A percentile compares a stretch with the other conserved stretches of the same genome.
Evolutionary conservation across 2,888 invertebrate species (phyloP).

Genomic region (Frankliniella intonsa): DNA sequence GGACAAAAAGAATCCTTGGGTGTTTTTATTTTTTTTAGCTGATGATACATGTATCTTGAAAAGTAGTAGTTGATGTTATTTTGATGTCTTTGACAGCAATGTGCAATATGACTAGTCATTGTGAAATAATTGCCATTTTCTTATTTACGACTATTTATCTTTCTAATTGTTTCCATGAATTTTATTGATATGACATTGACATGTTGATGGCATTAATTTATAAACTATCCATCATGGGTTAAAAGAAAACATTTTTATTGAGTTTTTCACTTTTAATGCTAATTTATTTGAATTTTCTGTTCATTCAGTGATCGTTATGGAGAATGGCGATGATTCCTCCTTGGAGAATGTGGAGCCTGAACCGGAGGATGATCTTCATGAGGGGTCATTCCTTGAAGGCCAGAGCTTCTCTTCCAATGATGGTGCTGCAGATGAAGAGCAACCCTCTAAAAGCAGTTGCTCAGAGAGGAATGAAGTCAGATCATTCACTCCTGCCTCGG

Average conservation of each 20-base stretch:
- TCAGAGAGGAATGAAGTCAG: neutral
- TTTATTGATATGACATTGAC: neutral
- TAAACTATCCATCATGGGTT: neutral
- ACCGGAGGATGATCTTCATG: conserved; percentile 1
- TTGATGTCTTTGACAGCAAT: neutral
- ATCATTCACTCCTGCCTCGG: neutral
- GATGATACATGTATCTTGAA: neutral
- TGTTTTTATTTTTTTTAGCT: neutral
- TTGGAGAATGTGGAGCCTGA: conserved; percentile 13
- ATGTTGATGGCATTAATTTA: neutral
- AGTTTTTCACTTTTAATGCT: neutral
- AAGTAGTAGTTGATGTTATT: neutral
- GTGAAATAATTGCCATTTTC: neutral
- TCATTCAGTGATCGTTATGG: conserved; percentile 14
- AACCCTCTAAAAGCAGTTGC: neutral
- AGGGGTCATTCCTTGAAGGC: neutral
- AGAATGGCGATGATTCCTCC: neutral
- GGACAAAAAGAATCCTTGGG: neutral
- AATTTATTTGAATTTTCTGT: neutral
- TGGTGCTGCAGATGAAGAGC: neutral
- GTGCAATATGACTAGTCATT: neutral
- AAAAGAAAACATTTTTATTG: neutral
- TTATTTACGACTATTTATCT: neutral
- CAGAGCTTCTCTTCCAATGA: neutral
- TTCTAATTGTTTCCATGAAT: neutral